These are phyloP conservation scores for Pristionchus fissidentatus DNA, from an alignment of 2,888 invertebrate genomes.

Conservation along the genomic window DNA sequence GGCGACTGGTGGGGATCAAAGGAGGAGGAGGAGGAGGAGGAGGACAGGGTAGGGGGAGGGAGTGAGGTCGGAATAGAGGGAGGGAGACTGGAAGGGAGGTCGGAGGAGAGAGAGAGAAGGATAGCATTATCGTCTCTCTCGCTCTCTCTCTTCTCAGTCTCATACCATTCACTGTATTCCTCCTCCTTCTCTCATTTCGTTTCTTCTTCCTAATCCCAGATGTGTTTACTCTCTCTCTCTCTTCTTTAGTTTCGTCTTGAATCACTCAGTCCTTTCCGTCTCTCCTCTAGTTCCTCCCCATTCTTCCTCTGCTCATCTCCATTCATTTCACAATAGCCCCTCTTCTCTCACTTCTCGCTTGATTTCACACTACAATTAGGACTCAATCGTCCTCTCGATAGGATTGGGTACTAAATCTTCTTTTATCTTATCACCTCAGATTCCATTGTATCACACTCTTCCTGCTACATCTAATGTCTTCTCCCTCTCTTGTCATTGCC, in stretches of 20 bases:
- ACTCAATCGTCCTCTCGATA: neutral
- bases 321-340: neutral
- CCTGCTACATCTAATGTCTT: conserved; percentile 8
- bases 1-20: conserved; percentile 26
- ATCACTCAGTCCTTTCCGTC: conserved; percentile 25
- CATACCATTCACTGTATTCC: conserved; percentile 25
- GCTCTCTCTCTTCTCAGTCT: conserved; percentile 14
- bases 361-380: neutral
- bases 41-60: neutral
- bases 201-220: conserved; percentile 30
- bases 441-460: neutral
- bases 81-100: neutral
- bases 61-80: neutral
- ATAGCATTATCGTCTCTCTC: conserved; percentile 1
- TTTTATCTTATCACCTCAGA: neutral
- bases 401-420: neutral
- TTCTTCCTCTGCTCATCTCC: neutral
- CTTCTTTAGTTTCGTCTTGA: conserved; percentile 39
- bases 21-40: conserved; percentile 28
- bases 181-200: neutral
- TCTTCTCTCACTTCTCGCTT: neutral
- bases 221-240: conserved; percentile 41
- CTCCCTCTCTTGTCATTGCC: neutral
- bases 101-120: conserved; percentile 1
- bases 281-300: neutral